Conservation (phyloP, 2,888 invertebrate genomes). For the Trichopria drosophilae region DNA sequence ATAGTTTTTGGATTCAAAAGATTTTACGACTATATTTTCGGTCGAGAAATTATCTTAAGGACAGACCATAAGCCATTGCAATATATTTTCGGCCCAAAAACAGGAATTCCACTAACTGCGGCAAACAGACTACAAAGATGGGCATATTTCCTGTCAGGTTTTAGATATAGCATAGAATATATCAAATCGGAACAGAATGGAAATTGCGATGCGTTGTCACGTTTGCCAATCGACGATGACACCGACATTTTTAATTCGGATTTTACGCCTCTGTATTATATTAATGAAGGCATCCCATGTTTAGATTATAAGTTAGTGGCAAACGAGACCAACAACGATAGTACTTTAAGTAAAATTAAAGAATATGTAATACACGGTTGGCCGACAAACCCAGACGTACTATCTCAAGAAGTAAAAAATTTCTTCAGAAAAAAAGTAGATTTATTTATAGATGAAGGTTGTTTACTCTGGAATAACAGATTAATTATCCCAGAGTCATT, state of each 20-base stretch:
- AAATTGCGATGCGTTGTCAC: neutral
- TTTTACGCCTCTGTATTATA: neutral
- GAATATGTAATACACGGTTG: neutral
- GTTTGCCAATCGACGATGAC: neutral
- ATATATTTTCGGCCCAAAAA: slow-evolving; percentile 21
- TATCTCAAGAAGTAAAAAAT: no score
- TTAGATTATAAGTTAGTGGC: no score
- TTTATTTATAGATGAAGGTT: neutral
- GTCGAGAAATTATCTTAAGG: slow-evolving; percentile 25
- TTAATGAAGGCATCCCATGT: neutral
- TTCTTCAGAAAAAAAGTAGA: slow-evolving; percentile 6
- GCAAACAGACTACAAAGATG: slow-evolving; percentile 28
- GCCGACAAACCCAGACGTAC: neutral
- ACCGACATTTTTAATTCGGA: neutral
- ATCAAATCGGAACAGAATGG: neutral
- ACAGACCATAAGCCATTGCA: slow-evolving; percentile 28
- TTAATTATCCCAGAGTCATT: neutral
- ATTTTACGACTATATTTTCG: no score
- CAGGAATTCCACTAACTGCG: no score
- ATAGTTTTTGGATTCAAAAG: no score
- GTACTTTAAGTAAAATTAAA: neutral
- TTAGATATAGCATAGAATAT: slow-evolving; percentile 26
- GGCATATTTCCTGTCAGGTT: slow-evolving; percentile 27
- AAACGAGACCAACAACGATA: neutral
- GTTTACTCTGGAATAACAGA: slow-evolving; percentile 4